These are phyloP conservation scores for Drosophila histrio DNA, from an alignment of 2,888 invertebrate species.

Conservation along the genomic window DNA sequence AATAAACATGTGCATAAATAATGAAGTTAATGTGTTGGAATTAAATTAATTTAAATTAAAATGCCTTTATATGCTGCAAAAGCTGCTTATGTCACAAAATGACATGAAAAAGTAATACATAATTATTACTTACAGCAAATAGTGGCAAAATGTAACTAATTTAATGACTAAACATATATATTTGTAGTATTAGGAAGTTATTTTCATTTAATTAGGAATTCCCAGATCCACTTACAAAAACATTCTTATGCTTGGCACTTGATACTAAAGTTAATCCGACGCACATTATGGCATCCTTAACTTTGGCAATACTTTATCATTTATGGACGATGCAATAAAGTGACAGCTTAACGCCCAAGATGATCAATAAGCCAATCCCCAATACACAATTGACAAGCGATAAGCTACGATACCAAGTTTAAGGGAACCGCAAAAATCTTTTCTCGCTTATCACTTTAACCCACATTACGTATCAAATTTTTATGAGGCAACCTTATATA, in stretches of 20 bases:
- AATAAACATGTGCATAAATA: neutral
- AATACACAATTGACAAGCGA: constrained; percentile 53
- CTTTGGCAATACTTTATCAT: constrained; percentile 31
- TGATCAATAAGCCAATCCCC: constrained; percentile 73
- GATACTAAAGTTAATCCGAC: constrained; percentile 58
- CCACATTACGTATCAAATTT: constrained; percentile 35
- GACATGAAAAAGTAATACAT: neutral
- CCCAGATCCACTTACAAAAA: neutral
- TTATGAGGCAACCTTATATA: constrained; percentile 43
- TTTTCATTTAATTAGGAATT: neutral
- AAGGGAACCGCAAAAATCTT: constrained; percentile 19
- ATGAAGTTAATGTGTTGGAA: neutral
- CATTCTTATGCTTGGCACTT: neutral
- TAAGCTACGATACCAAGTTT: constrained; percentile 13
- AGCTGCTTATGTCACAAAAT: neutral
- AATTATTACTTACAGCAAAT: neutral
- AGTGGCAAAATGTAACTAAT: neutral
- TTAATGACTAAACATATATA: too few relatives aligned
- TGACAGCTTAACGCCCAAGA: constrained; percentile 63
- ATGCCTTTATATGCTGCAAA: neutral
- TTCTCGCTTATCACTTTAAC: constrained; percentile 34
- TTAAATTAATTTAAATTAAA: neutral
- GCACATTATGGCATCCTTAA: constrained; percentile 37
- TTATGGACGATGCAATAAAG: constrained; percentile 50
- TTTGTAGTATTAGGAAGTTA: neutral